Evolutionary conservation across 2,888 invertebrate genomes (phyloP).

Genomic region (Vanessa cardui): DNA sequence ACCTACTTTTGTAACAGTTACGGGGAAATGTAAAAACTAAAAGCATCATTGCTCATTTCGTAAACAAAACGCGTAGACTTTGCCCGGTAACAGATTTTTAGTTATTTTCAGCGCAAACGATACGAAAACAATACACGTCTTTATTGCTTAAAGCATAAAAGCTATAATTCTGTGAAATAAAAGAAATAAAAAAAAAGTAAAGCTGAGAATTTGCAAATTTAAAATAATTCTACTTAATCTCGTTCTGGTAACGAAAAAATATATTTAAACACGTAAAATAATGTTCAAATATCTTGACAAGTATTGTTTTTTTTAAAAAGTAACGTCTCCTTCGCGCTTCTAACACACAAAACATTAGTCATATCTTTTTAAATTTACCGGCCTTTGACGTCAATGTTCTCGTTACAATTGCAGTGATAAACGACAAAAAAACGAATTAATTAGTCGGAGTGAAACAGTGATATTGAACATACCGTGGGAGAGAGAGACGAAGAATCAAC

Average conservation of each 20-base stretch:
- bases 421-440: slow-evolving; percentile 14
- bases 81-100: slow-evolving; percentile 40
- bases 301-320: slow-evolving; percentile 18
- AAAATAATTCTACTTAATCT: slow-evolving; percentile 23
- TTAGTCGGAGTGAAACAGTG: slow-evolving; percentile 28
- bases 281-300: slow-evolving; percentile 19
- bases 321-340: slow-evolving; percentile 35
- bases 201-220: slow-evolving; percentile 17
- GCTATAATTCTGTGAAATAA: slow-evolving; percentile 15
- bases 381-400: slow-evolving; percentile 42
- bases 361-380: slow-evolving; percentile 42
- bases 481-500: slow-evolving; percentile 46
- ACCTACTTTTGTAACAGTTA: slow-evolving; percentile 28
- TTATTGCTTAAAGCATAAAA: slow-evolving; percentile 21
- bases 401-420: slow-evolving; percentile 37
- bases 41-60: slow-evolving; percentile 30
- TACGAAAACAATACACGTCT: slow-evolving; percentile 22
- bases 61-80: slow-evolving; percentile 38
- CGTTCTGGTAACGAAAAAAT: slow-evolving; percentile 7
- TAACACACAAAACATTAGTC: slow-evolving; percentile 44
- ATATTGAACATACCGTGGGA: slow-evolving; percentile 30
- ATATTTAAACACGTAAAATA: slow-evolving; percentile 16
- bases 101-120: slow-evolving; percentile 42
- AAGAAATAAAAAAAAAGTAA: slow-evolving; percentile 34
- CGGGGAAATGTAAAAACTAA: slow-evolving; percentile 15